Evolutionary conservation across 2,113 vertebrate species (phyloP).

Genomic region (Notothenia coriiceps): DNA sequence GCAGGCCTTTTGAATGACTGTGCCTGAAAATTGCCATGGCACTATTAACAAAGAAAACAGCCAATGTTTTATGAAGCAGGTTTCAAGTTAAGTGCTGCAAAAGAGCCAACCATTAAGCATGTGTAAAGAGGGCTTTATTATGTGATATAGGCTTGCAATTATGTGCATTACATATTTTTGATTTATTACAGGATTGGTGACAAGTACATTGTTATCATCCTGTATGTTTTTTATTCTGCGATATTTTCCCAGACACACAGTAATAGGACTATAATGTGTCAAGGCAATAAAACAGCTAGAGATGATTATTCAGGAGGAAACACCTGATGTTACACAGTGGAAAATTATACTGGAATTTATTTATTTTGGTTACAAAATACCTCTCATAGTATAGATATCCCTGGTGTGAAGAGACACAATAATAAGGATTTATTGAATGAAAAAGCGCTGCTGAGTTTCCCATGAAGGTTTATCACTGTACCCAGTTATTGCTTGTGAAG

Average conservation of each 20-base stretch:
- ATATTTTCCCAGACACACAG: constrained; percentile 3
- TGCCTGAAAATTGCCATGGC: constrained; percentile 24
- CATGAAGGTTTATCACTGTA: constrained; percentile 29
- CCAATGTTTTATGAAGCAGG: constrained; percentile 31
- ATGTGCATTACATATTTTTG: constrained; percentile 34
- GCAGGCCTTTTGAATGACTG: constrained; percentile 57
- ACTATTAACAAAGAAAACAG: background rate
- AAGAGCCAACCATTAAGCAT: constrained; percentile 7
- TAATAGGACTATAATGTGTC: constrained; percentile 13
- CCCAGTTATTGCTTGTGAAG: background rate
- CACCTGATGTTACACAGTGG: background rate
- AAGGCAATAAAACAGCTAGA: constrained; percentile 10
- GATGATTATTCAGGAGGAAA: constrained; percentile 1
- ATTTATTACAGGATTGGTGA: constrained; percentile 33
- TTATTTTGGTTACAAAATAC: constrained; percentile 7
- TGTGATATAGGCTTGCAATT: constrained; percentile 45
- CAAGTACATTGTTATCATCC: constrained; percentile 22
- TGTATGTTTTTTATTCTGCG: constrained; percentile 14
- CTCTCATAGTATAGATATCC: background rate
- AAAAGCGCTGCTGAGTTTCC: constrained; percentile 3
- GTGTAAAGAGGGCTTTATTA: constrained; percentile 31
- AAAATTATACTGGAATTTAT: background rate
- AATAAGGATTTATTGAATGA: constrained; percentile 10
- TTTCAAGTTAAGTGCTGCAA: constrained; percentile 35
- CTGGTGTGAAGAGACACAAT: background rate